phyloP scores from a whole-genome alignment of 2,113 vertebrate species.

The Rallus limicola region DNA sequence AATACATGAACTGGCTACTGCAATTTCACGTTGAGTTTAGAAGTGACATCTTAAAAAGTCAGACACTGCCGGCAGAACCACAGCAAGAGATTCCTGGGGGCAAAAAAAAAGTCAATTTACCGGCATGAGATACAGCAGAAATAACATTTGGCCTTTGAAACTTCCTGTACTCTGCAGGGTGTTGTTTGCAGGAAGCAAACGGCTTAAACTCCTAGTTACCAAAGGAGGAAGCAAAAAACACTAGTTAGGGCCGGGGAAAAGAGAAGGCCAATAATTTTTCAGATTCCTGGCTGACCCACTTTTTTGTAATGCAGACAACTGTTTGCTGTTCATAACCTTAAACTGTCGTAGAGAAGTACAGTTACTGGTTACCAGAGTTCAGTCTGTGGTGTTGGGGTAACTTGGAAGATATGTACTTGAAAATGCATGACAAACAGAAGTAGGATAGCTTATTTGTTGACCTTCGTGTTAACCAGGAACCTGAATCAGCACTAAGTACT shows the following conservation, averaged over 20 bases:
- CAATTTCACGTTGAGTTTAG: neutral
- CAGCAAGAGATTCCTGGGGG: neutral
- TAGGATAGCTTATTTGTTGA: neutral
- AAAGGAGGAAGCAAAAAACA: neutral
- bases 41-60: neutral
- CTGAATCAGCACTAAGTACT: neutral
- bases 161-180: neutral
- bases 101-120: neutral
- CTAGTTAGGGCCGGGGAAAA: neutral
- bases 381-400: neutral
- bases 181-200: neutral
- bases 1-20: neutral
- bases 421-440: neutral
- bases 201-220: neutral
- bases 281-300: neutral
- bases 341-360: neutral
- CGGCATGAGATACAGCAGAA: neutral
- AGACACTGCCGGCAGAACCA: neutral
- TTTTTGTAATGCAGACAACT: neutral
- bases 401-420: neutral
- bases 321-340: neutral
- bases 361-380: neutral
- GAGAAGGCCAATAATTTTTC: neutral
- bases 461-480: neutral
- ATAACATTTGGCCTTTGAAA: neutral